phyloP scores from a whole-genome alignment of 2,888 invertebrate species.

The Ophion obscuratus region DNA sequence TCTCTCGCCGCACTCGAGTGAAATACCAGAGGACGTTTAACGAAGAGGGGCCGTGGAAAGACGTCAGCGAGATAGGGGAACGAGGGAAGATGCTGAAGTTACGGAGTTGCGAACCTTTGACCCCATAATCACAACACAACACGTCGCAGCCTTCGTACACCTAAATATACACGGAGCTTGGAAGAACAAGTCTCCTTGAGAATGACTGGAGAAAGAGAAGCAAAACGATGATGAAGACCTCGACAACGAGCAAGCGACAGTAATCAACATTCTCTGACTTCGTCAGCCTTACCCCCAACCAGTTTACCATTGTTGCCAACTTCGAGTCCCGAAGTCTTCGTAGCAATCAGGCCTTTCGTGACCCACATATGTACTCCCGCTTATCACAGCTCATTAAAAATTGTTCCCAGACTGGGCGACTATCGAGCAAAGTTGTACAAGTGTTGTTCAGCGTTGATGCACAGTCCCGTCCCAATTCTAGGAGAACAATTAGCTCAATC shows the following conservation, averaged over 20 bases:
- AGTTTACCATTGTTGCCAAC: constrained; percentile 10
- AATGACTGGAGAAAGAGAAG: not conserved
- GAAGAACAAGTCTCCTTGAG: constrained; percentile 47
- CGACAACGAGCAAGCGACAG: constrained; percentile 54
- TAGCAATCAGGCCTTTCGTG: constrained; percentile 44
- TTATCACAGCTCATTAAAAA: constrained; percentile 31
- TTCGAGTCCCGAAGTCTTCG: not conserved
- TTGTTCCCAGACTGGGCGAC: constrained; percentile 1
- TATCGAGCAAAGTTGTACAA: not conserved
- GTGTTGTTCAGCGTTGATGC: not conserved
- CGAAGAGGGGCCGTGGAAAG: constrained; percentile 11
- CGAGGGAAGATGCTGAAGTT: constrained; percentile 8
- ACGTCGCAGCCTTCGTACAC: constrained; percentile 4
- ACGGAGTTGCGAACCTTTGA: constrained; percentile 31
- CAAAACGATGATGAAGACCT: constrained; percentile 36
- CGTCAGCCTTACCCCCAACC: constrained; percentile 21
- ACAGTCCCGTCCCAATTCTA: not conserved
- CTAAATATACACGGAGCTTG: constrained; percentile 15
- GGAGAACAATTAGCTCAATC: constrained; percentile 4
- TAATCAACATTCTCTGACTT: constrained; percentile 64
- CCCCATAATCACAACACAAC: constrained; percentile 45
- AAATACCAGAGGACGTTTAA: constrained; percentile 22
- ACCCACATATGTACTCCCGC: constrained; percentile 35
- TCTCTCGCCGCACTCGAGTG: constrained; percentile 6
- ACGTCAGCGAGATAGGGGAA: constrained; percentile 5